phyloP scores from a whole-genome alignment of 2,113 vertebrate genomes.

The Ursus arctos region DNA sequence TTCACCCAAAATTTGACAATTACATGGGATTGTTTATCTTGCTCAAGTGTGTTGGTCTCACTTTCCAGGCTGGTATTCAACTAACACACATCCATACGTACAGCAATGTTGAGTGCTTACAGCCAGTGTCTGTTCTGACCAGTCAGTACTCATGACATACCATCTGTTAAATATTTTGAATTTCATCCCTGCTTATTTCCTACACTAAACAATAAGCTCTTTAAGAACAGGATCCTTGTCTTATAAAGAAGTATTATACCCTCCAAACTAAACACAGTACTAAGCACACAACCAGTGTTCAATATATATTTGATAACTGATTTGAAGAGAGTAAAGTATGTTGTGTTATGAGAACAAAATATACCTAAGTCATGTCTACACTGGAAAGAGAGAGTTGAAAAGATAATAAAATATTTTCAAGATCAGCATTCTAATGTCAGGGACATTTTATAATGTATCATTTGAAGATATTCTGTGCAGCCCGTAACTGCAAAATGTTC shows the following conservation, averaged over 20 bases:
- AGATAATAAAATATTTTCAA: conserved; percentile 67
- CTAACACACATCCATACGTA: not conserved
- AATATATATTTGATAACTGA: not conserved
- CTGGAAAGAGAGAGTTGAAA: conserved; percentile 56
- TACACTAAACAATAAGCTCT: conserved; percentile 53
- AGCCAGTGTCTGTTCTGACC: not conserved
- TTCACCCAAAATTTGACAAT: not conserved
- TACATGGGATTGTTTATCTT: not conserved
- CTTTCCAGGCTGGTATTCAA: not conserved
- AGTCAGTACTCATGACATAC: not conserved
- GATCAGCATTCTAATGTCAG: conserved; percentile 46
- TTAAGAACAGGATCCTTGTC: not conserved
- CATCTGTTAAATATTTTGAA: conserved; percentile 44
- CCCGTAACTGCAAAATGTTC: conserved; percentile 60
- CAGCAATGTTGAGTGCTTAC: not conserved
- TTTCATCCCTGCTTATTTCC: conserved; percentile 61
- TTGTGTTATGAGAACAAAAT: conserved; percentile 37
- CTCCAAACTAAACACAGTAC: not conserved
- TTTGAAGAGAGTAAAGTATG: not conserved
- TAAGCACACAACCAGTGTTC: conserved; percentile 21
- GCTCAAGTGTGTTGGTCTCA: not conserved
- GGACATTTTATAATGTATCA: conserved; percentile 47
- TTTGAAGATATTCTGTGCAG: conserved; percentile 63
- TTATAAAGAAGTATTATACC: conserved; percentile 48
- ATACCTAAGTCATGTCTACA: conserved; percentile 31